phyloP scores from a whole-genome alignment of 92 coral and sea anemone genomes.

The Parazoanthus swiftii region DNA sequence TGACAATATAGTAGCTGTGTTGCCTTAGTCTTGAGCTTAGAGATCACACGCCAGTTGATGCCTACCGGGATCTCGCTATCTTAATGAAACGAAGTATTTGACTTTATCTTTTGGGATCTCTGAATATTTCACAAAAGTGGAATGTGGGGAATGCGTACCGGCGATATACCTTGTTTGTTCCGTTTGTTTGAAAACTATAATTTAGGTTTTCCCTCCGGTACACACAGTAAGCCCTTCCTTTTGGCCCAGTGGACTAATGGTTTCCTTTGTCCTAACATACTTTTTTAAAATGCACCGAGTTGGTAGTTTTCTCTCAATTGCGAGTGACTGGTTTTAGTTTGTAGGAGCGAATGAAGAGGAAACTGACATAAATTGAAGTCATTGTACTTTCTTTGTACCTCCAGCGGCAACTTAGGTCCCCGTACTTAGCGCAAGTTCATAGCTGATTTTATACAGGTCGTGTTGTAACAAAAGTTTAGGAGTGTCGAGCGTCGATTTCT shows the following conservation, averaged over 20 bases:
- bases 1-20: not conserved
- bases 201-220: no score
- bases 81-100: no score
- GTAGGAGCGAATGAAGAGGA: not conserved
- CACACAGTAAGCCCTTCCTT: no score
- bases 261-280: no score
- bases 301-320: no score
- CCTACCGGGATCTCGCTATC: not conserved
- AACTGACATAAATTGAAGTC: not conserved
- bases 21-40: not conserved
- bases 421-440: no score
- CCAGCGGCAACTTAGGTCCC: not conserved
- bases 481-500: not conserved
- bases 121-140: not conserved
- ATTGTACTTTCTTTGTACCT: not conserved
- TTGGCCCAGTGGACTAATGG: not conserved
- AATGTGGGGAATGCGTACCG: not conserved
- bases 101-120: not conserved
- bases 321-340: no score
- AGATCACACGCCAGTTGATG: no score
- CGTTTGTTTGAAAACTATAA: not conserved
- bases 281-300: no score
- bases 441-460: not conserved
- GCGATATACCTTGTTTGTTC: not conserved
- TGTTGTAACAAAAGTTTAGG: not conserved